phyloP scores from a whole-genome alignment of 2,113 vertebrate genomes.

The Carlito syrichta region DNA sequence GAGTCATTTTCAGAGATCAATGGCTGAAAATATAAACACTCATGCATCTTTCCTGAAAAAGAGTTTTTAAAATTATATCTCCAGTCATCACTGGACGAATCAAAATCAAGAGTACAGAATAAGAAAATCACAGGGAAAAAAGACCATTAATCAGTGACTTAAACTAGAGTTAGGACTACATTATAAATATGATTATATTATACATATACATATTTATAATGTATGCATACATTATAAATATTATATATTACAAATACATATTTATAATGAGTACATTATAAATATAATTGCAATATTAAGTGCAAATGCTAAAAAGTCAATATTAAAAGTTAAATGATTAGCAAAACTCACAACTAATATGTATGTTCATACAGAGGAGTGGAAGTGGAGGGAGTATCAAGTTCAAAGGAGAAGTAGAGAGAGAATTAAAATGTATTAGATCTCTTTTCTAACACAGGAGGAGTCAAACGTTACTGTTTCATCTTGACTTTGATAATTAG shows the following conservation, averaged over 20 bases:
- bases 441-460: not conserved
- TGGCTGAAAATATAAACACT: not conserved
- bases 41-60: not conserved
- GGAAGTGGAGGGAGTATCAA: not conserved
- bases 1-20: conserved; percentile 28
- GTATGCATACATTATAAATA: no score
- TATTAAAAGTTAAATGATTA: conserved; percentile 28
- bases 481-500: not conserved
- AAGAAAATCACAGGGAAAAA: not conserved
- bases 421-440: not conserved
- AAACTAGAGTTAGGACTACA: not conserved
- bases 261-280: no score
- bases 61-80: not conserved
- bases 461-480: not conserved
- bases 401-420: not conserved
- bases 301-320: not conserved
- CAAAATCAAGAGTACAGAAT: conserved; percentile 25
- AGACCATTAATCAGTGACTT: not conserved
- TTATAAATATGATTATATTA: not conserved
- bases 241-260: no score
- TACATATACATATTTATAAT: no score
- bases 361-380: not conserved
- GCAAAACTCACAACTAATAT: not conserved
- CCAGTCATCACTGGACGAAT: not conserved
- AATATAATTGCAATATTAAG: not conserved